These are phyloP conservation scores for Pseudopodoces humilis DNA, from an alignment of 2,113 vertebrate genomes.

Conservation along the genomic window DNA sequence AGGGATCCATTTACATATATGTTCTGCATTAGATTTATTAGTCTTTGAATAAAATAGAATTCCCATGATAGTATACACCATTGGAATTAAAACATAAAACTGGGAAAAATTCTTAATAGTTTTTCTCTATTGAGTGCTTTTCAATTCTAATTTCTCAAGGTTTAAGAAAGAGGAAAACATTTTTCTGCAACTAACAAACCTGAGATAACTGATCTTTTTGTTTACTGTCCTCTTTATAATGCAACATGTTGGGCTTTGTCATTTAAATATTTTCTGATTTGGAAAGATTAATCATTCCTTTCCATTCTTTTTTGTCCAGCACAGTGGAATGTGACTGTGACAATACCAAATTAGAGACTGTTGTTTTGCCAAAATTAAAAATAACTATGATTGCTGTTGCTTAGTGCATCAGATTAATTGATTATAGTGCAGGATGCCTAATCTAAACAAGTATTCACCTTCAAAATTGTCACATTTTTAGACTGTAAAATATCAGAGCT, in stretches of 20 bases:
- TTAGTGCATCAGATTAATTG: not conserved
- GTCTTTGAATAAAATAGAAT: not conserved
- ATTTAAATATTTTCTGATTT: not conserved
- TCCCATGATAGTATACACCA: not conserved
- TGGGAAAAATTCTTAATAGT: not conserved
- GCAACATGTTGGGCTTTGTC: accelerated
- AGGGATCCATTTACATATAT: accelerated
- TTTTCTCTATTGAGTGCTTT: not conserved
- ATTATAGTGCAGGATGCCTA: not conserved
- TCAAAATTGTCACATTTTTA: not conserved
- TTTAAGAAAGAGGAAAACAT: not conserved
- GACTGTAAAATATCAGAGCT: not conserved
- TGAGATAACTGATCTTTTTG: not conserved
- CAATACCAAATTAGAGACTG: not conserved
- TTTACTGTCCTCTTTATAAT: not conserved
- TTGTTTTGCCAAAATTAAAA: not conserved
- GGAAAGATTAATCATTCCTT: not conserved
- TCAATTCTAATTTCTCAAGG: not conserved
- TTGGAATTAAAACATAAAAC: not conserved
- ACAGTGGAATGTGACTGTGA: not conserved
- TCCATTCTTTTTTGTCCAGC: not conserved
- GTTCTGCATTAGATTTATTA: not conserved
- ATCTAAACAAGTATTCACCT: not conserved
- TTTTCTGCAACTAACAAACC: not conserved
- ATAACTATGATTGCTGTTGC: not conserved